Conservation (phyloP, 2,888 invertebrate genomes). For the Acronicta leporina region DNA sequence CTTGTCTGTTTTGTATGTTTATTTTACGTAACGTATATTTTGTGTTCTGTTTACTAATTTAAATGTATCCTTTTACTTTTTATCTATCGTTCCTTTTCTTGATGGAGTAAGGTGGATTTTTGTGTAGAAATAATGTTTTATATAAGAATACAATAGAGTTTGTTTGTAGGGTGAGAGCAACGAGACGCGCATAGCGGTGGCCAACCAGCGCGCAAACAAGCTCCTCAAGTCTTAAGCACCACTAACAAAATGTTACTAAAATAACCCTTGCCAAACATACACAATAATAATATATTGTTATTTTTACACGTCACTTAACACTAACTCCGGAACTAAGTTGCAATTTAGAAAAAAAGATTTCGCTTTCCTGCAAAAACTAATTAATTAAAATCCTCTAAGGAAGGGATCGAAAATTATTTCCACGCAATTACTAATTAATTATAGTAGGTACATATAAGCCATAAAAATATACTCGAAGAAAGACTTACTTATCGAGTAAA, state of each 20-base stretch:
- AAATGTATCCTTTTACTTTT: background rate
- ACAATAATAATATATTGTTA: background rate
- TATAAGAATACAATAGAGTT: constrained; percentile 29
- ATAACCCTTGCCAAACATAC: constrained; percentile 46
- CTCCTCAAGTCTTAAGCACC: constrained; percentile 92
- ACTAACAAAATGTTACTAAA: constrained; percentile 35
- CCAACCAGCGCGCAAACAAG: constrained; percentile 96
- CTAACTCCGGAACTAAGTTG: no score
- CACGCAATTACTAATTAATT: no score
- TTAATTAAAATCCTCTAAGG: background rate
- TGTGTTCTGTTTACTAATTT: background rate
- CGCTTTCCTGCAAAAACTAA: background rate
- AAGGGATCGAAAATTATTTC: no score
- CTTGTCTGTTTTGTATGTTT: background rate
- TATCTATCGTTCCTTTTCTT: constrained; percentile 10
- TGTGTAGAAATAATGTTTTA: constrained; percentile 11
- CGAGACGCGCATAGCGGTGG: constrained; percentile 96
- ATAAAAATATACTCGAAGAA: no score
- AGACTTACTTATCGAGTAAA: no score
- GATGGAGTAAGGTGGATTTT: constrained; percentile 3
- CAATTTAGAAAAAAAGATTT: no score
- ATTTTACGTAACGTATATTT: background rate
- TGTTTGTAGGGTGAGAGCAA: constrained; percentile 93
- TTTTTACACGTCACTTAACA: no score
- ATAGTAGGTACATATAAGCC: no score